Percentiles rank a stretch among this genome's conserved stretches.
These are phyloP conservation scores for Triplophysa siluroides DNA, from an alignment of 2,113 vertebrate species.

Conservation along the genomic window DNA sequence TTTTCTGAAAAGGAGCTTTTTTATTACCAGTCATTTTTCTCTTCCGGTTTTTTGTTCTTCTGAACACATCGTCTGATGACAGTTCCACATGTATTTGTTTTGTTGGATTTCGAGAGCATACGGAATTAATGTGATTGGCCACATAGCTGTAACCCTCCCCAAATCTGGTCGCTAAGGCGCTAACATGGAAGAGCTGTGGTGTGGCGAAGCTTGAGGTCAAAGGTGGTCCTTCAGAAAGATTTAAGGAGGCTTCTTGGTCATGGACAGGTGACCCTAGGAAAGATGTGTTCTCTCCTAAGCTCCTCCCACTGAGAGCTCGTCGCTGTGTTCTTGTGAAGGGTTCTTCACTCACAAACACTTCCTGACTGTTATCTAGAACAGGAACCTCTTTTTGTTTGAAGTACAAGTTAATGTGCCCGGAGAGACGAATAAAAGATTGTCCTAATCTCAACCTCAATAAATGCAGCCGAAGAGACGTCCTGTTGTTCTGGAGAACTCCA, in stretches of 20 bases:
- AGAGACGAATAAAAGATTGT: conserved; percentile 63
- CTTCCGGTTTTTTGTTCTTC: conserved; percentile 45
- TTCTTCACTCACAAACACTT: conserved; percentile 9
- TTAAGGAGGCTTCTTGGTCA: conserved; percentile 27
- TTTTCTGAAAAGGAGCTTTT: neutral
- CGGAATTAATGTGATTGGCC: conserved; percentile 70
- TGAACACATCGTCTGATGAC: neutral
- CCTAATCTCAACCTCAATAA: conserved; percentile 55
- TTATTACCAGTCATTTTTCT: conserved; percentile 13
- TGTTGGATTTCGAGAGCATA: conserved; percentile 53
- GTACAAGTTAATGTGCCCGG: conserved; percentile 66
- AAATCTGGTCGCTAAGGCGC: conserved; percentile 66
- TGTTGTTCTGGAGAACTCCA: conserved; percentile 58
- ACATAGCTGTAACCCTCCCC: conserved; percentile 72
- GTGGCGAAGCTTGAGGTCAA: conserved; percentile 18
- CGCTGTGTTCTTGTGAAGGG: conserved; percentile 46
- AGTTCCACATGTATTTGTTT: neutral
- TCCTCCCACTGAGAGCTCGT: conserved; percentile 36
- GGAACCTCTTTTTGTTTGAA: conserved; percentile 57
- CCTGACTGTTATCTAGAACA: conserved; percentile 13
- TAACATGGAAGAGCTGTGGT: conserved; percentile 70
- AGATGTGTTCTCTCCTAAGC: neutral
- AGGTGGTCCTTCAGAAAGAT: conserved; percentile 18
- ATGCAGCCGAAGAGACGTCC: conserved; percentile 45
- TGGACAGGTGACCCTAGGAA: neutral